Conservation (phyloP, 2,113 vertebrate species). For the Thalassarche chlororhynchos region DNA sequence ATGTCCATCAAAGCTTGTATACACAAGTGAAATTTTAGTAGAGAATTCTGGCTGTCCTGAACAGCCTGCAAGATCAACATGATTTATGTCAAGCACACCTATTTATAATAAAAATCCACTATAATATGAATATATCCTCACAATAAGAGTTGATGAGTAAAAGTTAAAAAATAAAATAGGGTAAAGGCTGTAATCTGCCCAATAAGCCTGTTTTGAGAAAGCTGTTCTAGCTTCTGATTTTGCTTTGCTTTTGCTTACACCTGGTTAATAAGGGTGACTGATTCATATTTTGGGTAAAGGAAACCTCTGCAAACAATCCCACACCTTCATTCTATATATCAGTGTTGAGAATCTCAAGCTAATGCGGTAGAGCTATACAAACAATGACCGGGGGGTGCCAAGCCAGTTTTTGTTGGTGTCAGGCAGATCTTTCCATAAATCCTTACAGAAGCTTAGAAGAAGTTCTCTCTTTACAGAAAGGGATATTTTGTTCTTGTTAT, state of each 20-base stretch:
- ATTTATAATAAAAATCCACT: not conserved
- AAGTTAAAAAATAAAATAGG: not conserved
- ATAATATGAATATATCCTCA: not conserved
- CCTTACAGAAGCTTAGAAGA: not conserved
- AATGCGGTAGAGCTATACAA: not conserved
- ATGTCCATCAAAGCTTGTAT: not conserved
- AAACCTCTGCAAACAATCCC: not conserved
- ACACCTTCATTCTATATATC: not conserved
- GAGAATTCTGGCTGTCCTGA: not conserved
- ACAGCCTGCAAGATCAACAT: not conserved
- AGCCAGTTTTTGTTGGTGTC: not conserved
- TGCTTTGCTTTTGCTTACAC: not conserved
- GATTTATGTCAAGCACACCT: not conserved
- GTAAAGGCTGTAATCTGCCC: not conserved
- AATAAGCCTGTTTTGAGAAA: not conserved
- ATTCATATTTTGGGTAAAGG: not conserved
- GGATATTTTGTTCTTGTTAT: not conserved
- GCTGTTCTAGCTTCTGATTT: not conserved
- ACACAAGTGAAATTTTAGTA: not conserved
- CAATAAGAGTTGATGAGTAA: not conserved
- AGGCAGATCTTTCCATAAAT: not conserved
- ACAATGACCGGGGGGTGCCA: not conserved
- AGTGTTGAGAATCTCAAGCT: not conserved
- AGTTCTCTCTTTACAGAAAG: not conserved
- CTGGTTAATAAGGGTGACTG: not conserved